Evolutionary conservation across 2,888 invertebrate species (phyloP).

Genomic region (Napeogenes sylphis): DNA sequence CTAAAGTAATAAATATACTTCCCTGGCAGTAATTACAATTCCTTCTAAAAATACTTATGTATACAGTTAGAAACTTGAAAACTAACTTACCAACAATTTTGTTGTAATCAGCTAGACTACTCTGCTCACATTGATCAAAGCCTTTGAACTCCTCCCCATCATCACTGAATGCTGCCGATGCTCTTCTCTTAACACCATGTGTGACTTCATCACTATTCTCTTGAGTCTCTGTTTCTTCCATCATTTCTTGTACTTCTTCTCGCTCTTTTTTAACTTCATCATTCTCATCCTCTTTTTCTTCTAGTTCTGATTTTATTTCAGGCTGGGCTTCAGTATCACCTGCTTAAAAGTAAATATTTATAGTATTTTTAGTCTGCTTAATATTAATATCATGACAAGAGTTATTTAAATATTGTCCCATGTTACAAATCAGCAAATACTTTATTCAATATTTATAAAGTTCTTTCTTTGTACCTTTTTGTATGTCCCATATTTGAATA

Average conservation of each 20-base stretch:
- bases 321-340: background rate
- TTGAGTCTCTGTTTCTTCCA: constrained; percentile 18
- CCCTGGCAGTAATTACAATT: too few species aligned
- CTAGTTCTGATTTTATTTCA: constrained; percentile 12
- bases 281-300: constrained; percentile 19
- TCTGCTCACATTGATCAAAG: constrained; percentile 47
- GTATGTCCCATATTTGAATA: too few species aligned
- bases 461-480: too few species aligned
- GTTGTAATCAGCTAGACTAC: constrained; percentile 47
- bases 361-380: too few species aligned
- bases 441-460: too few species aligned
- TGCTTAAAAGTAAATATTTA: background rate
- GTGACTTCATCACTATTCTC: constrained; percentile 34
- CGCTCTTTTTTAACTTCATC: constrained; percentile 12
- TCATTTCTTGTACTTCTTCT: constrained; percentile 22
- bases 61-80: background rate
- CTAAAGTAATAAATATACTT: too few species aligned
- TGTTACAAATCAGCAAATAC: too few species aligned
- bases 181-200: constrained; percentile 59
- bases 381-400: too few species aligned
- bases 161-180: constrained; percentile 61
- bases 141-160: constrained; percentile 58
- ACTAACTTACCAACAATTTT: constrained; percentile 53
- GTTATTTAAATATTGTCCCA: too few species aligned
- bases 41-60: background rate